Base-by-base conservation (phyloP, 2,113 vertebrate genomes). In the Plestiodon gilberti region DNA sequence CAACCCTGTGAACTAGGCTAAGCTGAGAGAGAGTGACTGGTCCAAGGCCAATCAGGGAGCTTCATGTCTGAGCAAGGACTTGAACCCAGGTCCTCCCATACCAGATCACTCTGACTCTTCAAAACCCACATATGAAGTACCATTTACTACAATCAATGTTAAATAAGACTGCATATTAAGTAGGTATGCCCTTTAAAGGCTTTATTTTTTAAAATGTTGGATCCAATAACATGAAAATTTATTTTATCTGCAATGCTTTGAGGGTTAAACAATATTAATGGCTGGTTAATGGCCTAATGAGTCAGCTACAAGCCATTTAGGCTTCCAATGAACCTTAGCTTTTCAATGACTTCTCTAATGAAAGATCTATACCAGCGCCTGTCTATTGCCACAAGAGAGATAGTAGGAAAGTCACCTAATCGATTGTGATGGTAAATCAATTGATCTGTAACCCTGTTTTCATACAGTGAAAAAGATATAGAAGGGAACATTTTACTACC, bases 391-490 rank as follows among this genome's bases (percentile, higher is more conserved):
- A 96, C 96, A 96, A 90, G 88, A 96, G 95, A 97, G 96, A 96
- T 96, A 96, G 94, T 90, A 95, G 89, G 91, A 90, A 92, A 96
- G 90, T 92, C 91, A 90, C 89, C 95, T 96, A 97, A 96, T 97
- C 96, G 81, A 96, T 94, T 93, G 93, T 96, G 96, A 97, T 96
- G 96, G 95, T 95, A 97, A 97, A 97, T 97, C 96, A 97, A 96
- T 97, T 96, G 96, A 96, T 97, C 96, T 94, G 93, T 96, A 96
- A 94, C 96, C 96, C 93, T 96, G 95, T 96, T 96, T 97, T 96
- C 94, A 95, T 95, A 96, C 84, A 93, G 91, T 87, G 89, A 95
- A 94, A 95, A 96, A 95, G 94, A 96, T 96, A 96, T 88, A 89
- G 94, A 94, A 88, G 93, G 89, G 96, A 76, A 86, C 95, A 81